These are phyloP conservation scores for Aricia agestis DNA, from an alignment of 1,140 invertebrate species.

Conservation along the genomic window DNA sequence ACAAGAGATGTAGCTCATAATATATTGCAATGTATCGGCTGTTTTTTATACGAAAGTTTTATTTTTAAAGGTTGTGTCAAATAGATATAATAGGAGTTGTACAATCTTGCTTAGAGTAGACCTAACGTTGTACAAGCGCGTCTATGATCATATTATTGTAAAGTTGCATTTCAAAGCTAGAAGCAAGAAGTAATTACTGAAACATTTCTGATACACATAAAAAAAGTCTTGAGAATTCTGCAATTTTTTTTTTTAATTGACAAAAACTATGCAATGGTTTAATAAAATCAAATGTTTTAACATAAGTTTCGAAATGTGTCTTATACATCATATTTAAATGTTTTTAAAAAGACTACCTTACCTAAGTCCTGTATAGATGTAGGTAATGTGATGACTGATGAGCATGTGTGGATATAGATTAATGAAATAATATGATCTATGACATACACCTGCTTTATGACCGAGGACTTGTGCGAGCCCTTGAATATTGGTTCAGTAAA, in stretches of 20 bases:
- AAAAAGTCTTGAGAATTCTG: too few species aligned
- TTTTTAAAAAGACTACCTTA: too few species aligned
- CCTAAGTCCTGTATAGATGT: too few species aligned
- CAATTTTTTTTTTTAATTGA: too few species aligned
- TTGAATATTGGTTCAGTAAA: not conserved
- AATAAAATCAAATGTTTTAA: too few species aligned
- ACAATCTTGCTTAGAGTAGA: constrained; percentile 9
- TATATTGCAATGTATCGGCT: constrained; percentile 9
- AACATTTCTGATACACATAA: too few species aligned
- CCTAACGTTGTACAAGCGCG: not conserved
- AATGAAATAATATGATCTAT: constrained; percentile 4
- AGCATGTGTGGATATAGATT: not conserved
- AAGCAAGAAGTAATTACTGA: too few species aligned
- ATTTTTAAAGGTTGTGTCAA: constrained; percentile 7
- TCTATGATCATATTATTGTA: not conserved
- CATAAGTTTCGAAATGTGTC: too few species aligned
- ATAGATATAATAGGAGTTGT: constrained; percentile 7
- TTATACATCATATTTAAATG: too few species aligned
- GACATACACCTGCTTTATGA: not conserved
- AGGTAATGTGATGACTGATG: not conserved
- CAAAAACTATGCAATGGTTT: too few species aligned
- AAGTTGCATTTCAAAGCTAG: not conserved
- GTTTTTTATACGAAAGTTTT: constrained; percentile 11
- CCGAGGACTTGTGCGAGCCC: not conserved
- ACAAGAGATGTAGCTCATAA: not conserved